phyloP scores from a whole-genome alignment of 2,797 vertebrate genomes.

The Pampus argenteus region DNA sequence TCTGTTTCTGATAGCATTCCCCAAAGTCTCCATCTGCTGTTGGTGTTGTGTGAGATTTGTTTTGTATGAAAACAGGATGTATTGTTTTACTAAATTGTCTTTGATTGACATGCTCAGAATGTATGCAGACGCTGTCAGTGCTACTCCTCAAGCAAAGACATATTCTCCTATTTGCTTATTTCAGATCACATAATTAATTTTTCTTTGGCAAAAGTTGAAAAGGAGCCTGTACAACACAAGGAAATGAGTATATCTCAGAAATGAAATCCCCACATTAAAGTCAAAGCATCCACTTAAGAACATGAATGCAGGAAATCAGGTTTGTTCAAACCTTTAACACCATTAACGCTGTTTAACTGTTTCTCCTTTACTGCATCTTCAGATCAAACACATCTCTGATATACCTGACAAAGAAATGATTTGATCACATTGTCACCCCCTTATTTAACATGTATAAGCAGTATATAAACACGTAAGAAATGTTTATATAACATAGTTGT shows the following conservation, averaged over 20 bases:
- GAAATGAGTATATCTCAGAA: neutral
- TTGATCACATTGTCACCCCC: neutral
- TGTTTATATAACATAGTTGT: too few relatives aligned
- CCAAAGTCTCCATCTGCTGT: neutral
- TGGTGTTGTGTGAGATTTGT: neutral
- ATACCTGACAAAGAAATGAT: neutral
- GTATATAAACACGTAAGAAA: too few relatives aligned
- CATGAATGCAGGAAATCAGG: neutral
- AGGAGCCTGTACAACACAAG: neutral
- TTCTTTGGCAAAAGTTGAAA: neutral
- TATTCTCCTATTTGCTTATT: neutral
- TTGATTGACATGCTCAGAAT: neutral
- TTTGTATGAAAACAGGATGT: neutral
- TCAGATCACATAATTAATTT: neutral
- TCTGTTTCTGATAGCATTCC: neutral
- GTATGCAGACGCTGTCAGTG: neutral
- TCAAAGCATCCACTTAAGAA: neutral
- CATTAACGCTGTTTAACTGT: neutral
- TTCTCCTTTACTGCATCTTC: neutral
- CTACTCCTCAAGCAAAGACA: neutral
- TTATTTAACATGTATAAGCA: too few relatives aligned
- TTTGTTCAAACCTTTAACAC: neutral
- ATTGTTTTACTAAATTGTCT: neutral
- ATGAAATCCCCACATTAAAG: neutral
- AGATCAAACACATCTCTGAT: neutral